Base-by-base conservation (phyloP, 2,888 invertebrate species). In the Pecten maximus region DNA sequence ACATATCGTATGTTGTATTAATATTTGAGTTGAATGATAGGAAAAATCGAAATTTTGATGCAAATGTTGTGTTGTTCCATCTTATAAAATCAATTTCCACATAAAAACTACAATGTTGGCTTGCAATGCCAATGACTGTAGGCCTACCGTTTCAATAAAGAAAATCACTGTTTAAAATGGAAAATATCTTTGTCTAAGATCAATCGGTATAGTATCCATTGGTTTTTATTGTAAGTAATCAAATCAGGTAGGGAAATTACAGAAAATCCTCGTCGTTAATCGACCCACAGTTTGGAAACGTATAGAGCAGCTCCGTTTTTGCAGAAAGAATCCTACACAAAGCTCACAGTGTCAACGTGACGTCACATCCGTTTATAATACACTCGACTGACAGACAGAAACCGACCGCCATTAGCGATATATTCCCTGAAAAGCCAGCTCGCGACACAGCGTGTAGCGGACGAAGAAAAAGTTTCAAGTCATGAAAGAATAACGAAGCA, bases 361-460 rank as follows among this genome's bases (percentile, higher is more conserved):
- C 91, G 91, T 91, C 91, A 91, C 90, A 88, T 90, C 90, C 91
- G 90, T 90, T 89, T 88, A 88, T 88, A 90, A 88, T 88, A 89
- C 89, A 86, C 88, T 90, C 90, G 90, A 89, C 89, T 91, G 91
- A 90, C 91, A 91, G 91, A 90, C 91, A 91, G 89, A 89, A 88
- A 50, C 60, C 90, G 90, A 90, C 91, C 91, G 91, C 91, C 91
- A 91, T 91, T 90, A 90, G 88, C 88, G 60, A 89, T 88, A 74
- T 54, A 88, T 90, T 90, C 91, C 89, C 90, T 89, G 90, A 50
- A 91, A 90, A 91, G 86, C 28, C 35, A 74, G 74, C 74, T 74
- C 86, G 90, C 88, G 90, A 90, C 40, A 86, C 39, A 89, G 89
- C 87, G 89, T 87, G 87, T 48, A 87, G 54, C 89, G 60, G 88